Evolutionary conservation across 2,797 vertebrate species (phyloP).

Genomic region (Tragopan temminckii): DNA sequence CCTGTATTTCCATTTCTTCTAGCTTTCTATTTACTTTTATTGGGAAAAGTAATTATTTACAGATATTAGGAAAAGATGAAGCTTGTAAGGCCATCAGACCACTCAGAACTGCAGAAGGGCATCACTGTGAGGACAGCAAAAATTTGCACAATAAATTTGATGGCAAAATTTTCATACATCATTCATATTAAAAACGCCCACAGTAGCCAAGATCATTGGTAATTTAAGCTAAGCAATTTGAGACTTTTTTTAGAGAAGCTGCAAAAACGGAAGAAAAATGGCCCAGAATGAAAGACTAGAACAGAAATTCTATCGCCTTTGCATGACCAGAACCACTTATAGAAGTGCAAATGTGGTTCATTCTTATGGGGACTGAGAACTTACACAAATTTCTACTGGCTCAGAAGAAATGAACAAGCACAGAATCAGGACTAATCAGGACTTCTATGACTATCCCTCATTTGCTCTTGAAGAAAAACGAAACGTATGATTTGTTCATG

Average conservation of each 20-base stretch:
- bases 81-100: constrained; percentile 46
- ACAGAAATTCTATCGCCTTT: not conserved
- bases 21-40: constrained; percentile 48
- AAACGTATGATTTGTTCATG: not conserved
- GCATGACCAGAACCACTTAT: not conserved
- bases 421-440: not conserved
- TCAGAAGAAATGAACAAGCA: not conserved
- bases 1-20: constrained; percentile 57
- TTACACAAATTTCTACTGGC: not conserved
- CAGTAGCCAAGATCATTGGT: not conserved
- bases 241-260: not conserved
- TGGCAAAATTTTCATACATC: not conserved
- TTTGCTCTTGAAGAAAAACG: not conserved
- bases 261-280: not conserved
- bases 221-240: not conserved
- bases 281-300: not conserved
- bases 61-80: constrained; percentile 43
- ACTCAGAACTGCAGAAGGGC: constrained; percentile 56
- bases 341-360: not conserved
- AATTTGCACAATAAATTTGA: not conserved
- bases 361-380: not conserved
- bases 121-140: constrained; percentile 50
- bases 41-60: constrained; percentile 61
- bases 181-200: not conserved
- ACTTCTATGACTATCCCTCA: not conserved